phyloP scores from a whole-genome alignment of 2,113 vertebrate genomes.

The Tamias sibiricus region DNA sequence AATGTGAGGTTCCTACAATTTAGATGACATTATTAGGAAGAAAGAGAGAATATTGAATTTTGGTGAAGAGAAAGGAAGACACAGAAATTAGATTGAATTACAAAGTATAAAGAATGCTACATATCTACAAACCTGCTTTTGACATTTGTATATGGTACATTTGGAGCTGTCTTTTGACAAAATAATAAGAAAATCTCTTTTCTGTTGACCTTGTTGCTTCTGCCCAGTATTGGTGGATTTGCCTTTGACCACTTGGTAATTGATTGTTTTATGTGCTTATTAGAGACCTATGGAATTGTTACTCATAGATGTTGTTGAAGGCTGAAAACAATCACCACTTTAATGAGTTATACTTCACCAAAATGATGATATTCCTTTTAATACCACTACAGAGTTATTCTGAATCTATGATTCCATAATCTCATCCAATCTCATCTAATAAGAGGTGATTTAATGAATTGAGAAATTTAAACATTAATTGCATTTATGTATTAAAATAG shows the following conservation, averaged over 20 bases:
- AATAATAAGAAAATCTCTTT: background rate
- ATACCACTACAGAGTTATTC: background rate
- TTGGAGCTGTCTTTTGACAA: background rate
- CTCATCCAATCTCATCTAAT: background rate
- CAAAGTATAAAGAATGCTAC: background rate
- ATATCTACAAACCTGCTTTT: background rate
- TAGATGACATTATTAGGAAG: background rate
- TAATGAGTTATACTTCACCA: background rate
- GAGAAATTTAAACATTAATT: background rate
- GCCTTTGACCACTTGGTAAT: background rate
- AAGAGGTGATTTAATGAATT: background rate
- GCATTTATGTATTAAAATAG: background rate
- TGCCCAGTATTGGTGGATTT: background rate
- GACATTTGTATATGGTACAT: too few species aligned
- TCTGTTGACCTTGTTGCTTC: background rate
- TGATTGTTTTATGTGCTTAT: background rate
- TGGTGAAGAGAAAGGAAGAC: background rate
- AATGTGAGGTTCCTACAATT: background rate
- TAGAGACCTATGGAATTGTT: background rate
- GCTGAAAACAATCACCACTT: background rate
- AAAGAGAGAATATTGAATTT: background rate
- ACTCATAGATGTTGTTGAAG: background rate
- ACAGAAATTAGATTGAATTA: slow-evolving; percentile 24
- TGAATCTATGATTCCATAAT: background rate
- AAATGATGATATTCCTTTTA: background rate